Evolutionary conservation across 2,888 invertebrate species (phyloP), one percentile per base, ranked within the genome.

Genomic region (Thysanoteuthis rhombus): DNA sequence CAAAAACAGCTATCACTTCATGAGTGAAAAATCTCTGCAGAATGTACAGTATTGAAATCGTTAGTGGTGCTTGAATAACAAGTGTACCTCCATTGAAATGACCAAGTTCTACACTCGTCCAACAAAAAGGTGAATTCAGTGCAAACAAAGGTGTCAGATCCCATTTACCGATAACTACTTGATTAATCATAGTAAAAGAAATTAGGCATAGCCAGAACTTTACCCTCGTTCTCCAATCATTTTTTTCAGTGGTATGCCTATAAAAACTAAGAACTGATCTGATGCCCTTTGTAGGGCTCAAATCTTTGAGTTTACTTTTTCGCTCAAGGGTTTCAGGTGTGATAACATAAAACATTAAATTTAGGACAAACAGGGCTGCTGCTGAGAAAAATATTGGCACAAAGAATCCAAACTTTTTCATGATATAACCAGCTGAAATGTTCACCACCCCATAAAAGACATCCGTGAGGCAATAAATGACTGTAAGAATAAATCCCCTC

Each of bases 41-140:
- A 19, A 94, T 93, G 25, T 91, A 93, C 32, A 94, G 92, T 8
- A 94, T 36, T 1, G 93, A 42, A 25, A 94, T 45, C 25, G 94
- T 94, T 6, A 94, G 90, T 38, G 95, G 22, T 25, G 94, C 93
- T 89, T 94, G 94, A 10, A 94, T 93, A 5, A 94, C 93, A 32
- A 94, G 93, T n/a, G 94, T 75, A 25, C 93, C 93, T 10, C 94
- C 94, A 10, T 90, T 90, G 89, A 94, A 95, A 19, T 94, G 90
- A 22, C 95, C 95, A 25, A 95, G 93, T 92, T 94, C 93, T 58
- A 94, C 94, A 39, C 94, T 93, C 12, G 93, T 93, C 95, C 95
- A 95, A 89, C 95, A 95, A 52, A 95, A 94, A 19, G 95, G 95
- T 93, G 93, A 92, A 22, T 94, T 95, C 25, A 95, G 89, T 90